Evolutionary conservation across 2,888 invertebrate species (phyloP).

Genomic region (Xestia sexstrigata): DNA sequence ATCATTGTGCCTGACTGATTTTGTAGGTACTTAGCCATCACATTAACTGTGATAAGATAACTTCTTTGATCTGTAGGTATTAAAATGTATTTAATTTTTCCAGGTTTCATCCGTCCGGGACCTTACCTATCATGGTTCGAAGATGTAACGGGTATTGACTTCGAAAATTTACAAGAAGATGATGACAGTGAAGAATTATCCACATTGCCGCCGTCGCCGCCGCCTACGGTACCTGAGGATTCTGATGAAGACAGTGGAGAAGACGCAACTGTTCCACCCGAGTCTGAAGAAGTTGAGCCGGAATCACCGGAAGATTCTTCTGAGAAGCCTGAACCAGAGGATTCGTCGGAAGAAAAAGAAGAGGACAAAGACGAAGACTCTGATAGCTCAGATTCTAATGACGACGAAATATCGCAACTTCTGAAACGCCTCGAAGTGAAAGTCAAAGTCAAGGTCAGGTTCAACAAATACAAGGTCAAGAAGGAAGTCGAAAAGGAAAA

Average conservation of each 20-base stretch:
- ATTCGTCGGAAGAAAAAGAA: conserved; percentile 66
- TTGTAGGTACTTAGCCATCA: neutral
- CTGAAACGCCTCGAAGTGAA: conserved; percentile 83
- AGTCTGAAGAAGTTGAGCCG: conserved; percentile 37
- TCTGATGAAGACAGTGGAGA: conserved; percentile 35
- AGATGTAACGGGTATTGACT: conserved; percentile 80
- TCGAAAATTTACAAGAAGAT: conserved; percentile 78
- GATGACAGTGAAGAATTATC: conserved; percentile 48
- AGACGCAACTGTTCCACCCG: too few species aligned
- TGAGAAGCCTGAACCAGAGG: conserved; percentile 34
- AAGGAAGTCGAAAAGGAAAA: conserved; percentile 63
- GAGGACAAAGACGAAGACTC: conserved; percentile 67
- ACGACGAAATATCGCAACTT: conserved; percentile 77
- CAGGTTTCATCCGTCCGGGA: conserved; percentile 84
- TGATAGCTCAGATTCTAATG: conserved; percentile 67
- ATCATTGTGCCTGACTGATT: neutral
- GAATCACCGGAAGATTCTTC: conserved; percentile 33
- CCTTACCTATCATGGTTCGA: conserved; percentile 83
- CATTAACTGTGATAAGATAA: neutral
- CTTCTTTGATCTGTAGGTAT: neutral
- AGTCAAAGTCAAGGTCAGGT: conserved; percentile 83
- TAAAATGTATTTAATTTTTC: neutral
- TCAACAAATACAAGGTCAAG: conserved; percentile 78
- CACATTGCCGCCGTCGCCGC: neutral
- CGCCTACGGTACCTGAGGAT: conserved; percentile 16